Conservation (phyloP, 2,797 vertebrate species). For the Mionectes olivaceus region DNA sequence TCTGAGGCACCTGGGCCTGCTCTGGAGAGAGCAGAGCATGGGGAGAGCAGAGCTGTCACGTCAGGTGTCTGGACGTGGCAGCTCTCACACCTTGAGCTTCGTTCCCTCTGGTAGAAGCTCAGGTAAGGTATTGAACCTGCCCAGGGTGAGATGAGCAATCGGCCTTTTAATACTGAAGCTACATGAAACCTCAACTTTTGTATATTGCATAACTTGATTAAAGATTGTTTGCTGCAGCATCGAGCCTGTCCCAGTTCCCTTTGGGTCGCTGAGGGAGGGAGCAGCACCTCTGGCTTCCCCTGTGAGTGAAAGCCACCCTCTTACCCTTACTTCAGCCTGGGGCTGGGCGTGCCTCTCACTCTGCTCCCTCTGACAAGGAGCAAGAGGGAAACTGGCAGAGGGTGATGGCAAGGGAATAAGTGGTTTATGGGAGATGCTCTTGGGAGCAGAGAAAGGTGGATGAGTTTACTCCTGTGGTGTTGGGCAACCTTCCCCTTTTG, state of each 20-base stretch:
- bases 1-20: background rate
- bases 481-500: background rate
- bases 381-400: background rate
- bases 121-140: background rate
- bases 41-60: background rate
- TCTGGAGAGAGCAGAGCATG: background rate
- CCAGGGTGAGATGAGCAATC: background rate
- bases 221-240: background rate
- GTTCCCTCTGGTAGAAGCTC: background rate
- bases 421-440: background rate
- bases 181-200: constrained; percentile 11
- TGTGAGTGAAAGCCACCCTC: background rate
- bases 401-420: background rate
- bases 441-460: background rate
- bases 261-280: background rate
- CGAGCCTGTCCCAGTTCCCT: background rate
- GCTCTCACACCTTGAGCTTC: background rate
- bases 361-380: background rate
- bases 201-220: constrained; percentile 46
- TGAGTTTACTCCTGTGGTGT: background rate
- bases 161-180: constrained; percentile 31
- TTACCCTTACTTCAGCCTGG: no score
- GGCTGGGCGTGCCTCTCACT: background rate
- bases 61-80: background rate
- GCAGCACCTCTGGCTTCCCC: background rate